Percentiles rank a stretch among this genome's conserved stretches.
Conservation (phyloP, 2,113 vertebrate species). For the Nicator chloris region DNA sequence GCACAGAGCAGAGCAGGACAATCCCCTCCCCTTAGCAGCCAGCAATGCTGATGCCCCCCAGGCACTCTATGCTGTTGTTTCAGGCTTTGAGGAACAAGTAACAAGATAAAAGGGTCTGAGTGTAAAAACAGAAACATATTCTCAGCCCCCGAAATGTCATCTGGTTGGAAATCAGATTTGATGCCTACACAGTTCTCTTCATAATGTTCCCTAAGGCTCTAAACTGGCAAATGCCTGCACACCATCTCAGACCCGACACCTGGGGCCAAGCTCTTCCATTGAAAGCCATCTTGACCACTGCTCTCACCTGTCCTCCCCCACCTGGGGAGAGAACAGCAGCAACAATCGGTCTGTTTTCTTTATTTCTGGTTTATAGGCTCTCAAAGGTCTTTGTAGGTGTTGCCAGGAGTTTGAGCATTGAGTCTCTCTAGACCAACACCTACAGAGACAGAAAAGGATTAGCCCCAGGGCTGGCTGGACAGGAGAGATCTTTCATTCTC, state of each 20-base stretch:
- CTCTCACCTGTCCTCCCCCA: neutral
- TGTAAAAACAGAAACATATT: neutral
- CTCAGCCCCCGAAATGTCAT: neutral
- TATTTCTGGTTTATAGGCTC: neutral
- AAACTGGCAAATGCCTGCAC: neutral
- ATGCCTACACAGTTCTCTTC: neutral
- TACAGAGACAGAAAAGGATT: neutral
- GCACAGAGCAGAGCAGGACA: neutral
- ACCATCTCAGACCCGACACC: neutral
- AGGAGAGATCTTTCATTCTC: neutral
- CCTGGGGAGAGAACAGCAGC: neutral
- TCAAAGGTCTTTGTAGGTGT: neutral
- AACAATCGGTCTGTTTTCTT: neutral
- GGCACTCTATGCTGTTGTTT: neutral
- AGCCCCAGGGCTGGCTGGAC: neutral
- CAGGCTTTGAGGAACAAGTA: neutral
- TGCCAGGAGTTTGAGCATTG: neutral
- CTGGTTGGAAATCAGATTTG: neutral
- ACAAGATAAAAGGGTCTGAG: neutral
- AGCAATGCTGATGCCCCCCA: neutral
- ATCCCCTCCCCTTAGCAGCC: too few relatives aligned
- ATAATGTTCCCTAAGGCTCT: neutral
- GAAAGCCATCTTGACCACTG: neutral
- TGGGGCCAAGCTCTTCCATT: neutral
- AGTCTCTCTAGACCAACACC: neutral